Percentiles rank a stretch among this genome's conserved stretches.
phyloP scores from a whole-genome alignment of 2,797 vertebrate genomes.

The Rousettus madagascariensis region DNA sequence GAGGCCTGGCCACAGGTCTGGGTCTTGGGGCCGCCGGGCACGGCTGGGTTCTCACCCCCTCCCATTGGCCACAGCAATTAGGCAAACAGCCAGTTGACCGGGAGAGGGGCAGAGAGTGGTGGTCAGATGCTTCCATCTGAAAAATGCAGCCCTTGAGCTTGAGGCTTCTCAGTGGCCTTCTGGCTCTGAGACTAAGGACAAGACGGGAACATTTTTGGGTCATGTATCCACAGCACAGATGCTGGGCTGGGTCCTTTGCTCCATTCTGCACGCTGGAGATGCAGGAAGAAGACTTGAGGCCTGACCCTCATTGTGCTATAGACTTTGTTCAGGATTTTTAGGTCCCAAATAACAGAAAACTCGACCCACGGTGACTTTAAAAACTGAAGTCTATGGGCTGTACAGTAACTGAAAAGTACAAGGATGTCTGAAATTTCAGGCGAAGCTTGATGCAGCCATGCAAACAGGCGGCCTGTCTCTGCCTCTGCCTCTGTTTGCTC shows the following conservation, averaged over 20 bases:
- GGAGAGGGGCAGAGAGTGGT: not conserved
- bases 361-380: not conserved
- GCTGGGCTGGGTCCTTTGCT: not conserved
- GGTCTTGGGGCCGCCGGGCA: not conserved
- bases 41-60: not conserved
- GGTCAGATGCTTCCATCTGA: not conserved
- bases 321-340: not conserved
- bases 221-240: not conserved
- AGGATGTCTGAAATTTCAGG: not conserved
- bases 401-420: not conserved
- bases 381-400: not conserved
- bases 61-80: not conserved
- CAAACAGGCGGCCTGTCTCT: not conserved
- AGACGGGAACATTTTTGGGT: not conserved
- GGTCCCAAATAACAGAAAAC: not conserved
- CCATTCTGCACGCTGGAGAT: not conserved
- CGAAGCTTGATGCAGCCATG: not conserved
- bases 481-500: not conserved
- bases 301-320: not conserved
- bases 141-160: not conserved
- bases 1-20: not conserved
- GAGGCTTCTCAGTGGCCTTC: not conserved
- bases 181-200: not conserved
- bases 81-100: not conserved
- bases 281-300: not conserved